phyloP scores from a whole-genome alignment of 2,888 invertebrate species.

The Phoenoteleia sp. region DNA sequence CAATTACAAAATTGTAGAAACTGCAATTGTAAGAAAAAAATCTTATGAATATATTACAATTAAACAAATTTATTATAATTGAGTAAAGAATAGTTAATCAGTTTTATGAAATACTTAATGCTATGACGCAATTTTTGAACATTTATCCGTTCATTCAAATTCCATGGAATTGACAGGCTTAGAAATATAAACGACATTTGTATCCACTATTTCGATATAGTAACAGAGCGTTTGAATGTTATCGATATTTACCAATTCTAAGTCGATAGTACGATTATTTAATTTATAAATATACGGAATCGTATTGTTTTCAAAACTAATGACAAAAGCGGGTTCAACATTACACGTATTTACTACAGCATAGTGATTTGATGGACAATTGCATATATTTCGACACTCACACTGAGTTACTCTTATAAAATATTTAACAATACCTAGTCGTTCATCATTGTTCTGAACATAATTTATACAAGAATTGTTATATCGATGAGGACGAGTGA shows the following conservation, averaged over 20 bases:
- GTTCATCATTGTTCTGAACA: neutral
- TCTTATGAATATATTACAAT: too few relatives aligned
- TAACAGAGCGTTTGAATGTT: slow-evolving; percentile 2
- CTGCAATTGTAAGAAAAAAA: too few relatives aligned
- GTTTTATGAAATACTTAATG: too few relatives aligned
- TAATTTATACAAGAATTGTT: neutral
- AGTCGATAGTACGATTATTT: neutral
- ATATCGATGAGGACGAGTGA: neutral
- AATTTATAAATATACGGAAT: slow-evolving; percentile 1
- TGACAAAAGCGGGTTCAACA: neutral
- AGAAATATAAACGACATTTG: neutral
- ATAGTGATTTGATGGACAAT: slow-evolving; percentile 30
- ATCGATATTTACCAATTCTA: neutral
- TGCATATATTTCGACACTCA: slow-evolving; percentile 12
- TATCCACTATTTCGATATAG: neutral
- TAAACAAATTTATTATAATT: too few relatives aligned
- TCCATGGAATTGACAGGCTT: slow-evolving; percentile 13
- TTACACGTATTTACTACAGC: neutral
- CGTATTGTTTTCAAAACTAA: neutral
- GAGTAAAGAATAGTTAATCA: too few relatives aligned
- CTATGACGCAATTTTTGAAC: too few relatives aligned
- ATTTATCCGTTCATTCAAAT: slow-evolving; percentile 23
- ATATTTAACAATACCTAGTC: slow-evolving; percentile 1
- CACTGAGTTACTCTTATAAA: slow-evolving; percentile 1
- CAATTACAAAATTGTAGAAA: too few relatives aligned